Conservation (phyloP, 2,888 invertebrate genomes). For the Nomada fabriciana region DNA sequence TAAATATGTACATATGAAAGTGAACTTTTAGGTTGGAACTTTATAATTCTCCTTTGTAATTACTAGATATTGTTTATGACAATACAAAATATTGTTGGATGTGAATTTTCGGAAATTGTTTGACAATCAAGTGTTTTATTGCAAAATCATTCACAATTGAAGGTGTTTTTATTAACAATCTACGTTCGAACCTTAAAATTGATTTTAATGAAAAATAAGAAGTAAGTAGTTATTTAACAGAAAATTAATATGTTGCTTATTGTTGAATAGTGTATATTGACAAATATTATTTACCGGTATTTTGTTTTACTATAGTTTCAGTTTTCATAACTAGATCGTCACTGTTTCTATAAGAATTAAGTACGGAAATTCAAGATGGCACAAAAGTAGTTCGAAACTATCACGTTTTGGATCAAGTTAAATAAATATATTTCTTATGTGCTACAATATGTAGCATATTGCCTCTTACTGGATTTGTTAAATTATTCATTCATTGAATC, state of each 20-base stretch:
- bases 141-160: neutral
- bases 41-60: neutral
- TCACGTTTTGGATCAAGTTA: neutral
- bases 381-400: conserved; percentile 16
- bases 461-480: no score
- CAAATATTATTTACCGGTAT: conserved; percentile 28
- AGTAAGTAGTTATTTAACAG: neutral
- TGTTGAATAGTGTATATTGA: neutral
- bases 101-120: neutral
- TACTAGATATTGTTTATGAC: neutral
- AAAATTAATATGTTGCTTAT: neutral
- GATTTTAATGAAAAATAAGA: conserved; percentile 4
- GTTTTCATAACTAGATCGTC: conserved; percentile 34
- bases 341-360: conserved; percentile 23
- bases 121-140: neutral
- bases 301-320: conserved; percentile 36
- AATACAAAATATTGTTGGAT: neutral
- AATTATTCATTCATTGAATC: no score
- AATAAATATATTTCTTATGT: neutral
- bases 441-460: no score
- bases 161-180: neutral
- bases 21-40: conserved; percentile 27
- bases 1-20: neutral
- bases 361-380: conserved; percentile 45
- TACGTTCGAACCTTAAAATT: neutral